Evolutionary conservation across 2,113 vertebrate genomes (phyloP).

Genomic region (Maccullochella peelii): DNA sequence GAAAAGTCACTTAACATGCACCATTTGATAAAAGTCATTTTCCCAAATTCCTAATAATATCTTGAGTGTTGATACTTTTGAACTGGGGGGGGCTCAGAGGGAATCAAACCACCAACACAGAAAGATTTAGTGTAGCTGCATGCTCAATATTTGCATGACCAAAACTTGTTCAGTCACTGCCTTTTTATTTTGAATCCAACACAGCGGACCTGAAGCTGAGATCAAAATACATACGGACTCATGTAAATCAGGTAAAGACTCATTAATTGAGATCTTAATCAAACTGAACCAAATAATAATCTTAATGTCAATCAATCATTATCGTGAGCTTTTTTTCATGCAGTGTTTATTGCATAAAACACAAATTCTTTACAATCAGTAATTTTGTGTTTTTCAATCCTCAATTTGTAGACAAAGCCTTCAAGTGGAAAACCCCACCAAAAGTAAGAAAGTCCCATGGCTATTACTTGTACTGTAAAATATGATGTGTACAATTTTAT

Average conservation of each 20-base stretch:
- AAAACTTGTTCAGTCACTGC: background rate
- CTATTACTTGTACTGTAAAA: background rate
- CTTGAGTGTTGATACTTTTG: background rate
- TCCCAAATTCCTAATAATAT: background rate
- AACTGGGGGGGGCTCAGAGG: background rate
- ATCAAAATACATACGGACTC: background rate
- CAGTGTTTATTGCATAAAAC: background rate
- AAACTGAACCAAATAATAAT: background rate
- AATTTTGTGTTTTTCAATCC: background rate
- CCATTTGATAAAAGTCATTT: background rate
- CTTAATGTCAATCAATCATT: background rate
- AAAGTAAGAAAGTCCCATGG: constrained; percentile 37
- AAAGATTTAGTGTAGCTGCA: background rate
- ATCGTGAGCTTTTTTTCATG: background rate
- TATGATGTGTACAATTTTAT: background rate
- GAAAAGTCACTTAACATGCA: background rate
- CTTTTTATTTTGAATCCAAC: constrained; percentile 12
- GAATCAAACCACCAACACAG: background rate
- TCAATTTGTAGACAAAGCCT: constrained; percentile 22
- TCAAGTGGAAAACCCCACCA: constrained; percentile 6
- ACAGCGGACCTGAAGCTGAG: background rate
- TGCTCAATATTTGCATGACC: background rate
- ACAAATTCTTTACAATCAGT: background rate
- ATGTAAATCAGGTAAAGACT: constrained; percentile 46
- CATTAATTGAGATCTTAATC: background rate